Evolutionary conservation across 2,888 invertebrate genomes (phyloP), one percentile per base, ranked within the genome.

Genomic region (Allygus modestus): DNA sequence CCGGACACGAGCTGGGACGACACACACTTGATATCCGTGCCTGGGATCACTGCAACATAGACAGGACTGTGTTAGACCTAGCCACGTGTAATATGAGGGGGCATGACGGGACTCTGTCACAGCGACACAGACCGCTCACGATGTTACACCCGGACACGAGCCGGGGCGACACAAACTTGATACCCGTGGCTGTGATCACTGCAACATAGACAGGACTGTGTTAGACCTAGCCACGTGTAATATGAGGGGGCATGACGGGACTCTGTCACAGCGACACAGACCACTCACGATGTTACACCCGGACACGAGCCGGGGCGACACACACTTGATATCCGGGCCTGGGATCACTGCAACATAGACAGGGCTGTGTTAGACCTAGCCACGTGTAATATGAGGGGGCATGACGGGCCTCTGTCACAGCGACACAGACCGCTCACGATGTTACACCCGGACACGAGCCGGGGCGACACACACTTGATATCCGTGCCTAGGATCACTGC

Each of bases 241-340:
- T 83, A 87, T 88, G 86, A 89, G 88, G 5, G 89, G 88, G 4
- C 88, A 90, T 28, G 87, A 86, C 26, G 88, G 88, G 61, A 88
- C 88, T 85, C 89, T 88, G 43, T 89, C 88, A 83, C 89, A 89
- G 28, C 86, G 86, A 85, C 89, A 89, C 71, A 85, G 86, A 0
- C 86, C 85, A 17, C 87, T 87, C 46, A 88, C 88, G 77, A 88
- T 88, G 86, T 88, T 88, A 84, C 88, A 88, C 15, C 88, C 88
- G 28, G 86, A 84, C 9, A 86, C 84, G 1, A 77, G 69, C 17
- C 58, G 31, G 23, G 82, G 54, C 23, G 71, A 43, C 11, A 28
- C 23, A 54, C 84, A 84, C 31, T 75, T 75, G 9, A 77, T 41
- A 33, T 61, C 75, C 23, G 77, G 46, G 11, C 82, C 84, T 0